Percentiles rank a stretch among this genome's conserved stretches.
Evolutionary conservation across 1,140 invertebrate species (phyloP).

Genomic region (Calephelis nemesis): DNA sequence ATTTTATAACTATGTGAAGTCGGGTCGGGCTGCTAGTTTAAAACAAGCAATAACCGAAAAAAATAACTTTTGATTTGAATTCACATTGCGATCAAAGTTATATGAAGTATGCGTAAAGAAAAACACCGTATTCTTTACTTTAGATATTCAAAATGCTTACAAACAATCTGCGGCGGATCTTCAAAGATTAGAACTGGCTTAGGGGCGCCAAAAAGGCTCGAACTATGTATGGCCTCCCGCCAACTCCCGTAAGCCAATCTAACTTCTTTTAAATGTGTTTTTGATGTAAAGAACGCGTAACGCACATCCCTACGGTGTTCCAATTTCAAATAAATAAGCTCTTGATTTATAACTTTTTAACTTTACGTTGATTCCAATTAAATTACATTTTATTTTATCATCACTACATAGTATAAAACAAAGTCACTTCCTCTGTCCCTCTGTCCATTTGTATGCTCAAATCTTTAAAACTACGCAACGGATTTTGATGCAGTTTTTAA

Average conservation of each 20-base stretch:
- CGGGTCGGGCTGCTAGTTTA: background rate
- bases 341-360: constrained; percentile 68
- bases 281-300: constrained; percentile 77
- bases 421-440: too few relatives aligned
- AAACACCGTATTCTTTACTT: constrained; percentile 63
- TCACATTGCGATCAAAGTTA: background rate
- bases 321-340: constrained; percentile 71
- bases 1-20: too few relatives aligned
- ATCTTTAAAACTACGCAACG: too few relatives aligned
- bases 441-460: too few relatives aligned
- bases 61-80: background rate
- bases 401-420: too few relatives aligned
- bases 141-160: constrained; percentile 64
- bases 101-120: constrained; percentile 55
- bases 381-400: background rate
- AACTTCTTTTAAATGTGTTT: constrained; percentile 80
- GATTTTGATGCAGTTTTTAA: too few relatives aligned
- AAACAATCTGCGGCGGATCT: constrained; percentile 73
- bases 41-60: background rate
- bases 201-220: constrained; percentile 65
- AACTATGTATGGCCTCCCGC: constrained; percentile 69
- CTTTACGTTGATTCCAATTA: constrained; percentile 34
- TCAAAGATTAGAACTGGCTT: constrained; percentile 72
- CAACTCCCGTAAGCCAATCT: constrained; percentile 77
- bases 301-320: constrained; percentile 53